Conservation (phyloP, 2,113 vertebrate genomes). For the Thalassoma bifasciatum region DNA sequence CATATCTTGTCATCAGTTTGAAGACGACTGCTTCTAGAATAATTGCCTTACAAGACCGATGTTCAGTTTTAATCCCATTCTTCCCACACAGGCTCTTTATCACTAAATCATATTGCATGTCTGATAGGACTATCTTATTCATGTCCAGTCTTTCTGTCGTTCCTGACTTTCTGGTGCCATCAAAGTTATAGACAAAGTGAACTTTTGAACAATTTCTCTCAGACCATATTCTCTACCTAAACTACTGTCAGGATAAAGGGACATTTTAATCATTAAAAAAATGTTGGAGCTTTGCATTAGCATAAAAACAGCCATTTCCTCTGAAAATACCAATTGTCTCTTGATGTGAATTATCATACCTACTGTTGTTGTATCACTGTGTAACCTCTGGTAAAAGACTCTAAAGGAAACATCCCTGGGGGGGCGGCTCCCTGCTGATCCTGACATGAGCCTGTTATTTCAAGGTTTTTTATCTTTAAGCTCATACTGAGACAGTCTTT, state of each 20-base stretch:
- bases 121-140: no score
- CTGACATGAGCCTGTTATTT: constrained; percentile 21
- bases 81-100: no score
- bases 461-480: constrained; percentile 13
- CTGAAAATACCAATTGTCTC: background rate
- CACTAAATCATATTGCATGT: background rate
- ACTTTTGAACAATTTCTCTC: no score
- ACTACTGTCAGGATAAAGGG: no score
- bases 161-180: no score
- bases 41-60: constrained; percentile 59
- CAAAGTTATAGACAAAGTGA: no score
- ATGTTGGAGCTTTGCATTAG: background rate
- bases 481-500: background rate
- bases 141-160: no score
- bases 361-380: constrained; percentile 4
- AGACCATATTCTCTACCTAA: no score
- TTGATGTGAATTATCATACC: constrained; percentile 13
- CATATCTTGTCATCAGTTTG: constrained; percentile 53
- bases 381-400: constrained; percentile 11
- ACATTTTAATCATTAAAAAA: no score
- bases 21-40: constrained; percentile 55
- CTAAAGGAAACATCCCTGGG: background rate
- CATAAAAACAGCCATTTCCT: background rate
- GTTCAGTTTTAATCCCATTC: constrained; percentile 13
- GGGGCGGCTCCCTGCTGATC: constrained; percentile 28